Base-by-base conservation (phyloP, 2,888 invertebrate species). In the Drosophila anomelani region DNA sequence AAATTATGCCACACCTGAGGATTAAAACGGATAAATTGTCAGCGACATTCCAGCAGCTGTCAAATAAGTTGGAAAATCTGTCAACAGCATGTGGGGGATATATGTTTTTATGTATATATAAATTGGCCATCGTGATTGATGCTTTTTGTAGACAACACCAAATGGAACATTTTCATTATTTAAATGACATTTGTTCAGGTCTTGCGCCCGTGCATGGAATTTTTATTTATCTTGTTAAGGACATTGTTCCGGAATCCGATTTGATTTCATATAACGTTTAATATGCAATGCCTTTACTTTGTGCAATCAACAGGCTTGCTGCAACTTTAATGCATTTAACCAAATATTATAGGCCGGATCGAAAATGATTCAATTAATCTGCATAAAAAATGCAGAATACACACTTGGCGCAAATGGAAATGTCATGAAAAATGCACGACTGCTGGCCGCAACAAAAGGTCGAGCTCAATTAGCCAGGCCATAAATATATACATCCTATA, bases 21-120 rank as follows among this genome's bases (percentile, higher is more conserved):
- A 71, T 62, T 77, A 41, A 59, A 78, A 68, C 64, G 78, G 67
- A 76, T 78, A 72, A 63, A 53, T 53, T 56, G 55, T 79, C 76
- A 62, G 64, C 38, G 67, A 57, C 43, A 63, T 75, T 64, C 51
- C 43, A 43, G 74, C 64, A 75, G 69, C 63, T 85, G 87, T 85
- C 80, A 78, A 67, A 81, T 59, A 53, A 58, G 60, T 53, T 63
- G 56, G 49, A 68, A 68, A 78, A 58, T 57, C 39, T 69, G 70
- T 69, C 79, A 73, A 60, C 58, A 53, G 46, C 59, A 71, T 59
- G 57, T 59, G 62, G 36, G 23, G 23, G 43, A 6, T 29, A 29
- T 29, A 8, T 29, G 8, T 29, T 20, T 20, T 4, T 26, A 17
- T 29, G 10, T 32, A 32, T 13, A 39, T 29, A 55, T 67, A 68